A percentile compares a stretch with the other conserved stretches of the same genome.
Evolutionary conservation across 2,888 invertebrate species (phyloP).

Genomic region (Venusia cambrica): DNA sequence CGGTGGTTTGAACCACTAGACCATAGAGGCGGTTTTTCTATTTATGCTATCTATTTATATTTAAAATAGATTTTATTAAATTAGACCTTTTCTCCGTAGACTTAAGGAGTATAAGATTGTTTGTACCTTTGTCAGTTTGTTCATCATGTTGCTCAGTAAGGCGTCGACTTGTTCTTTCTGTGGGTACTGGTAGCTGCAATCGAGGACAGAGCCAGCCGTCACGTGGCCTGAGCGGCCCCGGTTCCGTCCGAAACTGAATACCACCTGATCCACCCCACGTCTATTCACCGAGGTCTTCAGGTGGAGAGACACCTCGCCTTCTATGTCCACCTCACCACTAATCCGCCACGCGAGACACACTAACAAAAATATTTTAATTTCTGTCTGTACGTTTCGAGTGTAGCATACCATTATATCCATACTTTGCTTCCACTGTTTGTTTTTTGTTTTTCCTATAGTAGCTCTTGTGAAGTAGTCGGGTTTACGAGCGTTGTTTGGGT

Average conservation of each 20-base stretch:
- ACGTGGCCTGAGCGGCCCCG: slow-evolving; percentile 6
- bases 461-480: slow-evolving; percentile 6
- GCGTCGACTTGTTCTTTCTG: slow-evolving; percentile 38
- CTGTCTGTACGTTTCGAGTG: no score
- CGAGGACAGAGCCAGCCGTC: slow-evolving; percentile 28
- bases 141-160: slow-evolving; percentile 52
- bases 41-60: no score
- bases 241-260: no score
- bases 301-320: slow-evolving; percentile 25
- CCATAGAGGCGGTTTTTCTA: no score
- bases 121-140: slow-evolving; percentile 50
- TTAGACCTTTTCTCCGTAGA: slow-evolving; percentile 32
- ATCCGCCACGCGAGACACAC: slow-evolving; percentile 2
- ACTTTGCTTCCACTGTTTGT: slow-evolving; percentile 10
- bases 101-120: no score
- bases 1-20: no score
- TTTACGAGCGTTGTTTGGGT: no score
- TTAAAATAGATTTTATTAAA: no score
- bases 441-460: slow-evolving; percentile 11
- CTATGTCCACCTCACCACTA: slow-evolving; percentile 12
- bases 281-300: slow-evolving; percentile 15
- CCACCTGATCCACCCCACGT: no score
- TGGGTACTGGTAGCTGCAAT: slow-evolving; percentile 46
- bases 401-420: no score
- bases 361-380: slow-evolving; percentile 8